Evolutionary conservation across 2,797 vertebrate genomes (phyloP).

Genomic region (Fistularia commersonii): DNA sequence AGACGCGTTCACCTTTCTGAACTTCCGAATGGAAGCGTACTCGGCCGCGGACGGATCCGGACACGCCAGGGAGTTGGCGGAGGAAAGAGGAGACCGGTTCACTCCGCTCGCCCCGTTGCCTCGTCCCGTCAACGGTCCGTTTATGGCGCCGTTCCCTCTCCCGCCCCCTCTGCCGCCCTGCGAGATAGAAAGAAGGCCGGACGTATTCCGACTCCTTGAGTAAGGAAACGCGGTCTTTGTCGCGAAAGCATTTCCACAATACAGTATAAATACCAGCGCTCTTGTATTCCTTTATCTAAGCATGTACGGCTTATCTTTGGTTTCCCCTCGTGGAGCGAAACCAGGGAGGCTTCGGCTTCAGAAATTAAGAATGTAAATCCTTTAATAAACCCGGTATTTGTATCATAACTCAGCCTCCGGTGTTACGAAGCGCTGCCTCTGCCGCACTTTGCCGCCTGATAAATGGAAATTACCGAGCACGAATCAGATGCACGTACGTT

Average conservation of each 20-base stretch:
- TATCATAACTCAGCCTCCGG: no score
- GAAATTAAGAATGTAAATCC: no score
- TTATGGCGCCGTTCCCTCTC: conserved; percentile 49
- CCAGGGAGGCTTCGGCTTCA: no score
- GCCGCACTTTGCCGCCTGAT: no score
- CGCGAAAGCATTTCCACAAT: no score
- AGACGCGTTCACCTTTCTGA: conserved; percentile 61
- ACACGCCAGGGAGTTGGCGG: conserved; percentile 50
- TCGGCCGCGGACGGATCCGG: conserved; percentile 66
- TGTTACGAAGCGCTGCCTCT: no score
- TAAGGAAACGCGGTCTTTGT: no score
- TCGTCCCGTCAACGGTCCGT: conserved; percentile 37
- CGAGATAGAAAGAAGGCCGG: background rate
- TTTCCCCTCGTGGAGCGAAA: no score
- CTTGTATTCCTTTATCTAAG: no score
- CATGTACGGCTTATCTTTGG: no score
- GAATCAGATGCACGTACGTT: conserved; percentile 44
- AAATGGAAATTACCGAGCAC: background rate
- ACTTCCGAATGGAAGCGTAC: conserved; percentile 76
- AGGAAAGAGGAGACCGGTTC: conserved; percentile 53
- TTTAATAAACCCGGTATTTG: no score
- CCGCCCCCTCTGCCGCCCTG: conserved; percentile 60
- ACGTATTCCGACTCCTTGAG: background rate
- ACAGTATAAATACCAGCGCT: no score
- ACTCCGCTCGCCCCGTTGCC: conserved; percentile 41